Base-by-base conservation (phyloP, 1,140 invertebrate genomes). In the Drosophila pallidifrons region DNA sequence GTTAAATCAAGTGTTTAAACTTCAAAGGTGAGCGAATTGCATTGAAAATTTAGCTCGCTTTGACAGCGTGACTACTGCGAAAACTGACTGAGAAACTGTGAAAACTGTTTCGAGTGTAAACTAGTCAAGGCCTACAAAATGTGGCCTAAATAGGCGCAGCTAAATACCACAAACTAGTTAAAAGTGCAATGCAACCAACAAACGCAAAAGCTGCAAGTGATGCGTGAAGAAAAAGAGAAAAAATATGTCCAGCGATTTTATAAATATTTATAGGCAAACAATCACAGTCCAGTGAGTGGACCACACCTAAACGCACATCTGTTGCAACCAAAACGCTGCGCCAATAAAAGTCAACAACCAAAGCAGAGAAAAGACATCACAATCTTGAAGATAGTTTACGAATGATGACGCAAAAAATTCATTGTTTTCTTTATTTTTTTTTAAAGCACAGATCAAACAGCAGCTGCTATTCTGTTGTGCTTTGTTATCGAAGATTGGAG, bases 11-110 rank as follows among this genome's bases (percentile, higher is more conserved):
- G 35, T 57, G 13, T 28, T 54, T 15, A 25, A 25, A 25, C 20
- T 25, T 25, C 20, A 25, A 75, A 82, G 80, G 79, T 82, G 65
- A 61, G 63, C 75, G 57, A 75, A 64, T 54, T 16, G 15, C 49
- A 47, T 25, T 25, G 28, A 58, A 4, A 64, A 15, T 28, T 20
- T 11, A 25, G 30, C 11, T 5, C 20, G 8, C 28, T n/a, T 59
- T 59, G 16, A 8, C 32, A 32, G 20, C 20, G 20, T 25, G 20
- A 25, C 20, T 25, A 25, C 20, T 25, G 20, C 20, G 20, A 25
- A 25, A 25, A 25, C 20, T 25, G 20, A 25, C 20, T 25, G 20
- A 25, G 20, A 25, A 25, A 25, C 20, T 25, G 20, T 25, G 20
- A 25, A 25, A 25, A 25, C 20, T 25, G 20, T 25, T 25, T 25